These are phyloP conservation scores for Holacanthus passer DNA, from an alignment of 2,113 vertebrate genomes.

Conservation along the genomic window DNA sequence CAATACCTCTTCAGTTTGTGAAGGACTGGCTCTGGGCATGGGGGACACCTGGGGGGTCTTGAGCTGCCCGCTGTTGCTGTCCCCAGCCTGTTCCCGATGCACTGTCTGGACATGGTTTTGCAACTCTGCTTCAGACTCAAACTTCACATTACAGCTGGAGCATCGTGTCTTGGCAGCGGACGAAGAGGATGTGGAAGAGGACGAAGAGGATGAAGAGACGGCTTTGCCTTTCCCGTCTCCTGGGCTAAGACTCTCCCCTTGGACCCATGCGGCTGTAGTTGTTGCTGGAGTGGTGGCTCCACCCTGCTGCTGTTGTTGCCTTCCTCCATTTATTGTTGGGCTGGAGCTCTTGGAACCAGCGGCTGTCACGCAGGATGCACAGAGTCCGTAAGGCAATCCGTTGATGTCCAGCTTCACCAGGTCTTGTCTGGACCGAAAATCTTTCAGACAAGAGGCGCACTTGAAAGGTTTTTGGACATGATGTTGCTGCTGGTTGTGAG, in stretches of 20 bases:
- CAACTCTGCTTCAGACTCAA: slow-evolving; percentile 96
- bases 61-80: slow-evolving; percentile 90
- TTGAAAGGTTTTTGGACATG: slow-evolving; percentile 93
- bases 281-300: slow-evolving; percentile 75
- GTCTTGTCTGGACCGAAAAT: slow-evolving; percentile 96
- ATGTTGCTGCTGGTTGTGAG: slow-evolving; percentile 80
- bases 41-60: slow-evolving; percentile 97
- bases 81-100: slow-evolving; percentile 92
- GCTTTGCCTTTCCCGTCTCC: slow-evolving; percentile 91
- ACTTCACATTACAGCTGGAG: slow-evolving; percentile 98
- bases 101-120: slow-evolving; percentile 95
- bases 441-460: slow-evolving; percentile 97
- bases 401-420: slow-evolving; percentile 98
- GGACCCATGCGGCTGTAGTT: slow-evolving; percentile 85
- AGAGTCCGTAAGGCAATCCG: slow-evolving; percentile 96
- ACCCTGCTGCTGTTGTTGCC: slow-evolving; percentile 81
- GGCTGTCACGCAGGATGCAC: slow-evolving; percentile 90
- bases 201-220: slow-evolving; percentile 85
- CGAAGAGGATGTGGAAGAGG: slow-evolving; percentile 81
- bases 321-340: slow-evolving; percentile 89
- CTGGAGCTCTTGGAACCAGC: slow-evolving; percentile 93
- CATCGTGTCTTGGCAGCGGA: slow-evolving; percentile 91
- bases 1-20: slow-evolving; percentile 96
- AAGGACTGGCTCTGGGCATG: slow-evolving; percentile 96
- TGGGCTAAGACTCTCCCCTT: slow-evolving; percentile 90